A percentile compares a stretch with the other conserved stretches of the same genome.
Evolutionary conservation across 2,113 vertebrate genomes (phyloP).

Genomic region (Dendropsophus ebraccatus): DNA sequence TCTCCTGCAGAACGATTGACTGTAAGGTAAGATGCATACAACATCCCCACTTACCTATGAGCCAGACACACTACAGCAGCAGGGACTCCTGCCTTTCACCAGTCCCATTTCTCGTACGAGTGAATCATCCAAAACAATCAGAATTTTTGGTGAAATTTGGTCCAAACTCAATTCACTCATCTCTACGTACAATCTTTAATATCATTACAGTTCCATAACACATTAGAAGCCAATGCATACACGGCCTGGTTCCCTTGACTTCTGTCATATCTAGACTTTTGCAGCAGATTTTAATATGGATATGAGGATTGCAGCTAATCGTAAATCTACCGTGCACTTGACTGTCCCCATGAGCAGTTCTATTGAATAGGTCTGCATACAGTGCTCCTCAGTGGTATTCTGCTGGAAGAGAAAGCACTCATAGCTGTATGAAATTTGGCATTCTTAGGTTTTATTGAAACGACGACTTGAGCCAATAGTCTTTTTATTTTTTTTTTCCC

Average conservation of each 20-base stretch:
- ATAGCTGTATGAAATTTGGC: not conserved
- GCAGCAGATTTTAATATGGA: not conserved
- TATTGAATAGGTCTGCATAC: not conserved
- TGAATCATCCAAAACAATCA: no score
- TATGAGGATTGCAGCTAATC: not conserved
- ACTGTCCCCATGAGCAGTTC: not conserved
- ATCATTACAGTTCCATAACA: no score
- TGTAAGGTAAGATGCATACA: no score
- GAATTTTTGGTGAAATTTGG: no score
- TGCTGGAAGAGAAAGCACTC: not conserved
- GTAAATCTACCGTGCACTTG: not conserved
- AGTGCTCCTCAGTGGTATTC: not conserved
- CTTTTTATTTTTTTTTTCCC: not conserved
- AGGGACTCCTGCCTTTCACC: no score
- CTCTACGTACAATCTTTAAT: no score
- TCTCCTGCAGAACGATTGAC: no score
- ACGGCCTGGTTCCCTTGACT: not conserved
- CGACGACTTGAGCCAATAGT: slow-evolving; percentile 23
- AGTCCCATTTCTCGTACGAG: no score
- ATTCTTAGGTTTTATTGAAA: slow-evolving; percentile 35
- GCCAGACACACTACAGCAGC: no score
- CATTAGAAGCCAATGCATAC: no score
- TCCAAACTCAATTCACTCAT: no score
- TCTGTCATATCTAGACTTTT: not conserved
- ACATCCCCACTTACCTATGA: no score